A percentile compares a stretch with the other conserved stretches of the same genome.
These are phyloP conservation scores for Parazoanthus swiftii DNA, from an alignment of 92 coral and sea anemone genomes.

Conservation along the genomic window DNA sequence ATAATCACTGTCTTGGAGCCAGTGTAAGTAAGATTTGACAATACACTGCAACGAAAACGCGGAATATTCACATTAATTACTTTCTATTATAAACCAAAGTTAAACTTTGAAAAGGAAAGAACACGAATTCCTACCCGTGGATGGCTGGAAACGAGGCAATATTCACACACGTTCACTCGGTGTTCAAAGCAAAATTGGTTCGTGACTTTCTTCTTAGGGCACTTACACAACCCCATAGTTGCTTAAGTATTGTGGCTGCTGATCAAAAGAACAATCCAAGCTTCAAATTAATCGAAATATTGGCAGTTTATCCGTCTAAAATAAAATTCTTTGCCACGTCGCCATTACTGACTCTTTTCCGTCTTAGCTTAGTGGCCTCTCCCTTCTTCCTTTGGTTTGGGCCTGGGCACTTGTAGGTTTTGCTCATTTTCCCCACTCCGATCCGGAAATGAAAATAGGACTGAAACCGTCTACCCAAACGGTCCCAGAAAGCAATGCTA, in stretches of 20 bases:
- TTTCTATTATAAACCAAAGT: not conserved
- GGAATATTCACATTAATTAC: not conserved
- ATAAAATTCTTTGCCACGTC: conserved; percentile 75
- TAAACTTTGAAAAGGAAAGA: not conserved
- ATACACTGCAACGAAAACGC: conserved; percentile 68
- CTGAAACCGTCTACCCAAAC: too few relatives aligned
- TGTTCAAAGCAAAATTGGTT: conserved; percentile 99
- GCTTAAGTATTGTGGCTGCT: not conserved
- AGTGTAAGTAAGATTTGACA: conserved; percentile 93
- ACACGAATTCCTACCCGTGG: conserved; percentile 70
- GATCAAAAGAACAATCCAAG: not conserved
- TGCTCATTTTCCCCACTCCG: too few relatives aligned
- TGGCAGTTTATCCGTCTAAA: not conserved
- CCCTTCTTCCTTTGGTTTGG: not conserved
- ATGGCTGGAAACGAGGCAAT: conserved; percentile 89
- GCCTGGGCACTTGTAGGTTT: too few relatives aligned
- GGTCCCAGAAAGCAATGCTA: too few relatives aligned
- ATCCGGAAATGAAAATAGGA: too few relatives aligned
- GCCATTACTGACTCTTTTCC: conserved; percentile 58
- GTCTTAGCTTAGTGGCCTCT: conserved; percentile 15
- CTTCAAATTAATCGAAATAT: not conserved
- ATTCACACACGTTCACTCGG: conserved; percentile 98
- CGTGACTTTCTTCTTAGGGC: conserved; percentile 98
- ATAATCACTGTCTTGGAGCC: conserved; percentile 99
- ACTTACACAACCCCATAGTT: conserved; percentile 96